Evolutionary conservation across 2,797 vertebrate genomes (phyloP), one percentile per base, ranked within the genome.

Genomic region (Thripadectes ignobilis): DNA sequence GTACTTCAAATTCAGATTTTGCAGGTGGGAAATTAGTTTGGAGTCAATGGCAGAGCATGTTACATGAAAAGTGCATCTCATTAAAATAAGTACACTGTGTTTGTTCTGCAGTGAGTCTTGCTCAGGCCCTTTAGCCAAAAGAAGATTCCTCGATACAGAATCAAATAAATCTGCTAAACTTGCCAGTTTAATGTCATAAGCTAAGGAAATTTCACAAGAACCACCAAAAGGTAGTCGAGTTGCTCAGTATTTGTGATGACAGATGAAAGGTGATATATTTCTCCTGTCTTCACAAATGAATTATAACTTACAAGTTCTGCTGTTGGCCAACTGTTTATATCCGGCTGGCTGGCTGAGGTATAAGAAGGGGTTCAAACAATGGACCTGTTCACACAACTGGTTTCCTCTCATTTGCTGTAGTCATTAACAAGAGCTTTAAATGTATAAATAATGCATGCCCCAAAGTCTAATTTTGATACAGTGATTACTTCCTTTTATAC

Each of bases 371-470:
- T 94, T 67, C 84, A 58, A 73, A 77, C 93, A 94, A 80, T 80
- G 68, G 52, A 57, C 36, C 66, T 94, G 71, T 95, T 97, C 94
- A 79, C 69, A 61, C 82, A 67, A 32, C 73, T 55, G 23, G 55
- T 67, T 94, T 91, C 69, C 85, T 91, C 88, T 39, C 79, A 76
- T 73, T 86, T 84, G 82, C 89, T 93, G 34, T n/a, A 73, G 59
- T 78, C 34, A 9, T 82, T 86, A 90, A 74, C 38, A 63, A 84
- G 88, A 95, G 67, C 61, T 68, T 85, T 77, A 39, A 91, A 65
- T 5, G 4, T 92, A 27, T 51, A 87, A 89, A 58, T 94, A 90
- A 72, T 46, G 36, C 57, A 19, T 92, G 45, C 62, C 82, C 55
- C 59, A 73, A 92, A 94, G 73, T 94, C 85, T 89, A 15, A 27